Base-by-base conservation (phyloP, 2,113 vertebrate genomes). In the Recurvirostra avosetta region DNA sequence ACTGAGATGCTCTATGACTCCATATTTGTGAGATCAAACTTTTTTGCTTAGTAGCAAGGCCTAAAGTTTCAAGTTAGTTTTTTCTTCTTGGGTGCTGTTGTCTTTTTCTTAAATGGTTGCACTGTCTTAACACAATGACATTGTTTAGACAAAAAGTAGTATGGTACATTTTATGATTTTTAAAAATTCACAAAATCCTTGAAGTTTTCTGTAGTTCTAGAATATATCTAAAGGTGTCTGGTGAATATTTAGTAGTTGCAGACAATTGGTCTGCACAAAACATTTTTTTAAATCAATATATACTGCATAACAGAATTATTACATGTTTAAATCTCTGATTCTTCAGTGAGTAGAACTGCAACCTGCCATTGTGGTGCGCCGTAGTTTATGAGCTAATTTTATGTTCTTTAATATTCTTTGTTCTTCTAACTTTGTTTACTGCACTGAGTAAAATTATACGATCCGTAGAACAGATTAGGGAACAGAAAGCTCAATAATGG, bases 361-460 rank as follows among this genome's bases (percentile, higher is more conserved):
- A 56, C 50, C 75, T 96, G 90, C 32, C 75, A 79, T 71, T 74
- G 29, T 82, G 56, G 74, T 93, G 40, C 40, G 93, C n/a, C 47
- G 66, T 91, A 90, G 90, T 98, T 97, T 98, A 98, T 97, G 90
- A 73, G 40, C 90, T 97, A 87, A 96, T 97, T 98, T 98, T 97
- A 97, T 92, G 56, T 68, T 59, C 71, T 97, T 96, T 94, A 97
- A 96, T 96, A 86, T 94, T 93, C 85, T 97, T 96, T 89, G 78
- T 82, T 97, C 71, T n/a, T 75, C 76, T 89, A 56, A 94, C 74
- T 97, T 97, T 98, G 94, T 97, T 98, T 98, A 97, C 92, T 96
- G 36, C 56, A 41, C 91, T 83, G 85, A 94, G 83, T 97, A 97
- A 98, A 97, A 97, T 95, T 97, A 97, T 97, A 97, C 95, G 96